Evolutionary conservation across 2,797 vertebrate genomes (phyloP).

Genomic region (Acropternis orthonyx): DNA sequence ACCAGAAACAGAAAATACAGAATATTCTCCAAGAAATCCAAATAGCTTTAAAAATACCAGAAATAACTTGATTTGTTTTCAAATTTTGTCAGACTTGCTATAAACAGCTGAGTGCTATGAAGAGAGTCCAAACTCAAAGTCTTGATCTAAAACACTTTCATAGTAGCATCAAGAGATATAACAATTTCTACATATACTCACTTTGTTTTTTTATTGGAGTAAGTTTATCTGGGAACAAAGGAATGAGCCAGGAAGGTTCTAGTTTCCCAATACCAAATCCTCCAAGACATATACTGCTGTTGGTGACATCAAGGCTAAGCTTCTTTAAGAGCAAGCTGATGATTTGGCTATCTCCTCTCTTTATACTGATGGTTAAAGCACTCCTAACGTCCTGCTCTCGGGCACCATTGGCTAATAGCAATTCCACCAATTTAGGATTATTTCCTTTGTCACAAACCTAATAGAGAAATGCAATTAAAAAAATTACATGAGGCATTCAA

Average conservation of each 20-base stretch:
- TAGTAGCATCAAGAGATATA: neutral
- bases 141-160: neutral
- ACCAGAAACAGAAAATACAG: neutral
- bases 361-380: conserved; percentile 85
- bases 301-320: conserved; percentile 88
- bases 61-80: neutral
- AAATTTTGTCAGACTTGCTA: neutral
- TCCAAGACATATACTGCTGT: conserved; percentile 90
- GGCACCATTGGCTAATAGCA: conserved; percentile 83
- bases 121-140: neutral
- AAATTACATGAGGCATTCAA: neutral
- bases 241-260: conserved; percentile 88
- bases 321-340: conserved; percentile 87
- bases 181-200: conserved; percentile 70
- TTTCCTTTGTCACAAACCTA: conserved; percentile 91
- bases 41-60: neutral
- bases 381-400: conserved; percentile 90
- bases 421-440: conserved; percentile 87
- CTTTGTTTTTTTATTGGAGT: conserved; percentile 74
- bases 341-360: conserved; percentile 80
- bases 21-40: neutral
- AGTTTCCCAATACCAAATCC: conserved; percentile 88
- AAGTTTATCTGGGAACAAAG: conserved; percentile 86
- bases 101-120: neutral
- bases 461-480: neutral